Evolutionary conservation across 64 coral and sea anemone species (phyloP).

Genomic region (Exaiptasia diaphana): DNA sequence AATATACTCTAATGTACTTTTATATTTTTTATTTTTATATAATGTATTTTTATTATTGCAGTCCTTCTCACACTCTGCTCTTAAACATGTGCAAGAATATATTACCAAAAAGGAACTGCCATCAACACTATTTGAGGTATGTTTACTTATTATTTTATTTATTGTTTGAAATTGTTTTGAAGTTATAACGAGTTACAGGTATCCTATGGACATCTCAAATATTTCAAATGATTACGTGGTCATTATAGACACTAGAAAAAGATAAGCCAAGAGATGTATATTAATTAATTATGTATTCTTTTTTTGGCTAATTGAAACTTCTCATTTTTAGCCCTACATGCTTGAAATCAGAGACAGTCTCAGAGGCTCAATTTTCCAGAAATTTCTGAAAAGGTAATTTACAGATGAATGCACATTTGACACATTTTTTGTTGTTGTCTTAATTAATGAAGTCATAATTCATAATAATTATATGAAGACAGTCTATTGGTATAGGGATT

Average conservation of each 20-base stretch:
- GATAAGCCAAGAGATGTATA: too few species aligned
- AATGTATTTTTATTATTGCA: constrained; percentile 27
- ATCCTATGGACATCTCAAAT: too few species aligned
- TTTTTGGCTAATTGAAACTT: too few species aligned
- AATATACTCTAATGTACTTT: too few species aligned
- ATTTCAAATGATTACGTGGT: too few species aligned
- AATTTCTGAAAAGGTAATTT: constrained; percentile 96
- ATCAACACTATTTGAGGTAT: constrained; percentile 96
- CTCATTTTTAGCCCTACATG: constrained; percentile 76
- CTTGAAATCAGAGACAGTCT: constrained; percentile 94
- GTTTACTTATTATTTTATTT: neutral
- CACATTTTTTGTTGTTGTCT: neutral
- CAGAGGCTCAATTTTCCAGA: constrained; percentile 92
- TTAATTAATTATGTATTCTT: too few species aligned
- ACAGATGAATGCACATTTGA: neutral
- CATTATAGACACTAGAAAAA: too few species aligned
- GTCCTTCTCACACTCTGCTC: constrained; percentile 78
- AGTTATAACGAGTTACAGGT: neutral
- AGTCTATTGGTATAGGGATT: too few species aligned
- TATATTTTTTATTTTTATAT: too few species aligned
- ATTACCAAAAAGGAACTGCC: constrained; percentile 88
- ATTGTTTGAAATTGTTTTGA: neutral
- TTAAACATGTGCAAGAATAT: constrained; percentile 78
- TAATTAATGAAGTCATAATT: too few species aligned
- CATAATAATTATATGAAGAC: too few species aligned